Percentiles rank a stretch among this genome's conserved stretches.
phyloP scores from a whole-genome alignment of 2,888 invertebrate genomes.

The Acleris laterana region DNA sequence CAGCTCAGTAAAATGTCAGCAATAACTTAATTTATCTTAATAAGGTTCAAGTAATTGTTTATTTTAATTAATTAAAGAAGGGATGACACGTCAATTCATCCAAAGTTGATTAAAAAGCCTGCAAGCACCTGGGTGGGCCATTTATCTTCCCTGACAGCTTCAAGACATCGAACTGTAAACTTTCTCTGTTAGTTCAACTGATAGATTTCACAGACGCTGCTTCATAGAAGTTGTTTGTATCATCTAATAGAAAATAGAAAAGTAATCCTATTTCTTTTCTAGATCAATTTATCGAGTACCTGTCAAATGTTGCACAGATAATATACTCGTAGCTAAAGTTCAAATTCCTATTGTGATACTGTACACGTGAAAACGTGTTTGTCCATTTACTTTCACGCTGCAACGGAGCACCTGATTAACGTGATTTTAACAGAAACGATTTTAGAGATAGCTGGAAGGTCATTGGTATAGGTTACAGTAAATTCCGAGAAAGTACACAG shows the following conservation, averaged over 20 bases:
- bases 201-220: neutral
- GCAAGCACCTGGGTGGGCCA: constrained; percentile 57
- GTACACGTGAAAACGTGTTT: too few relatives aligned
- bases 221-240: too few relatives aligned
- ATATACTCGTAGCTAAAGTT: neutral
- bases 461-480: too few relatives aligned
- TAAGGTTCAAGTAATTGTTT: too few relatives aligned
- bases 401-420: too few relatives aligned
- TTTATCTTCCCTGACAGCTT: constrained; percentile 59
- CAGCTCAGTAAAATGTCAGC: too few relatives aligned
- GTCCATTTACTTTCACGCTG: too few relatives aligned
- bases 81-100: constrained; percentile 38
- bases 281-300: neutral
- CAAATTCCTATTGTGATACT: neutral
- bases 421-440: too few relatives aligned
- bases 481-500: too few relatives aligned
- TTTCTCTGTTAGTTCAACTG: constrained; percentile 41
- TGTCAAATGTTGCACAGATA: neutral
- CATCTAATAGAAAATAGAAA: too few relatives aligned
- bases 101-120: constrained; percentile 56
- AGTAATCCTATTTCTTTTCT: neutral
- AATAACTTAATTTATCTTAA: too few relatives aligned
- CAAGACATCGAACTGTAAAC: constrained; percentile 54
- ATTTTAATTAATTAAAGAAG: neutral
- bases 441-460: too few relatives aligned